Base-by-base conservation (phyloP, 2,113 vertebrate genomes). In the Eulacestoma nigropectus region DNA sequence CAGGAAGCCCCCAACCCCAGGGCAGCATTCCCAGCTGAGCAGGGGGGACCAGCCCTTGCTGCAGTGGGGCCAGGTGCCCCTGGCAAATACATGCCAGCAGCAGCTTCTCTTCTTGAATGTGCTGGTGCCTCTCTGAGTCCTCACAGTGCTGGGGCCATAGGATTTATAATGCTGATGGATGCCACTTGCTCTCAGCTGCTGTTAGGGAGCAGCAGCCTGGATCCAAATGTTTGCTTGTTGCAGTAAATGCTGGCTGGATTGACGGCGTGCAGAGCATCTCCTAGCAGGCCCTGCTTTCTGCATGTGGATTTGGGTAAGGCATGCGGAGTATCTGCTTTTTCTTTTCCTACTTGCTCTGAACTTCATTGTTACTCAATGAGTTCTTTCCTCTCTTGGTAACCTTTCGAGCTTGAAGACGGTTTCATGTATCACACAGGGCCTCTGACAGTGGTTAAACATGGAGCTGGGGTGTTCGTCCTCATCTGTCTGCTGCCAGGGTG, bases 321-420 rank as follows among this genome's bases (percentile, higher is more conserved):
- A 33, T 7, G 2, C 0, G 4, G 70, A 47, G 35, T 64, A 47
- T 19, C 32, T 42, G 59, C 26, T 53, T 64, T 64, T 41, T 53
- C 49, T 35, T 44, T n/a, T 64, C 60, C 26, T 79, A 3, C 19
- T 79, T 64, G 49, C 25, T 42, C 30, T 1, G 84, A 78, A 64
- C 90, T 57, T 87, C 85, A 42, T 76, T 80, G 82, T 80, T 91
- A 64, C 57, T 91, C 95, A 50, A 56, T 73, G 90, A 91, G 82
- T 81, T 87, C 80, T 75, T 93, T 91, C 88, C 74, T 30, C 75
- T 84, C 77, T 84, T 70, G 77, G 65, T 86, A 79, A 39, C n/a
- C 47, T 83, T 72, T 72, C 0, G 10, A 89, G 80, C 76, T 70
- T 11, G 65, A 52, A 27, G 83, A 44, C 13, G 16, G 46, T 56